A percentile compares a stretch with the other conserved stretches of the same genome.
These are phyloP conservation scores for Habrosyne pyritoides DNA, from an alignment of 2,888 invertebrate genomes.

Conservation along the genomic window DNA sequence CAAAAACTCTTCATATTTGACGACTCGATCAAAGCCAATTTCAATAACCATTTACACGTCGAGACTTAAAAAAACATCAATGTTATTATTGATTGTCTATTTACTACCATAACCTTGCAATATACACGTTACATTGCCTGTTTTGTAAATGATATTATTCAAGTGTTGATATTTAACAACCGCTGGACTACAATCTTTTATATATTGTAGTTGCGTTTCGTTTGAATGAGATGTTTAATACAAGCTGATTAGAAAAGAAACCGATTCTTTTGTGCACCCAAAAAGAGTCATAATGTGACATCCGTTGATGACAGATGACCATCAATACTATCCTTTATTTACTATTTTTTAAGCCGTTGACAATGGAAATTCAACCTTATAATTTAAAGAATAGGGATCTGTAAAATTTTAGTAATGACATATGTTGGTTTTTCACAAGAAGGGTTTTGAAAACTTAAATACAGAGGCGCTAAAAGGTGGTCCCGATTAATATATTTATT, in stretches of 20 bases:
- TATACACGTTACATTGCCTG: background rate
- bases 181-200: background rate
- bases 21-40: slow-evolving; percentile 41
- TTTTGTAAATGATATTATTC: background rate
- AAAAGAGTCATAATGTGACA: slow-evolving; percentile 70
- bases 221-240: slow-evolving; percentile 32
- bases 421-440: slow-evolving; percentile 38
- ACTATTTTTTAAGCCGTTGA: background rate
- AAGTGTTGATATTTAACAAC: background rate
- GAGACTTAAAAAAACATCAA: slow-evolving; percentile 5
- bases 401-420: slow-evolving; percentile 12
- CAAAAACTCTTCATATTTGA: slow-evolving; percentile 1
- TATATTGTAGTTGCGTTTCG: background rate
- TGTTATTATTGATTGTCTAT: slow-evolving; percentile 34
- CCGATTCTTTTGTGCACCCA: slow-evolving; percentile 44
- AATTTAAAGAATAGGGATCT: slow-evolving; percentile 9
- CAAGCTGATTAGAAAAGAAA: slow-evolving; percentile 50
- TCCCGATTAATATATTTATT: slow-evolving; percentile 54
- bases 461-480: slow-evolving; percentile 78
- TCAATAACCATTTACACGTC: slow-evolving; percentile 51
- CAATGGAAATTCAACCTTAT: slow-evolving; percentile 28
- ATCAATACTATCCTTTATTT: slow-evolving; percentile 23
- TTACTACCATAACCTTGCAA: slow-evolving; percentile 10
- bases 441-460: slow-evolving; percentile 57
- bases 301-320: slow-evolving; percentile 75